Conservation (phyloP, 2,797 vertebrate species). For the Anguilla megastoma region DNA sequence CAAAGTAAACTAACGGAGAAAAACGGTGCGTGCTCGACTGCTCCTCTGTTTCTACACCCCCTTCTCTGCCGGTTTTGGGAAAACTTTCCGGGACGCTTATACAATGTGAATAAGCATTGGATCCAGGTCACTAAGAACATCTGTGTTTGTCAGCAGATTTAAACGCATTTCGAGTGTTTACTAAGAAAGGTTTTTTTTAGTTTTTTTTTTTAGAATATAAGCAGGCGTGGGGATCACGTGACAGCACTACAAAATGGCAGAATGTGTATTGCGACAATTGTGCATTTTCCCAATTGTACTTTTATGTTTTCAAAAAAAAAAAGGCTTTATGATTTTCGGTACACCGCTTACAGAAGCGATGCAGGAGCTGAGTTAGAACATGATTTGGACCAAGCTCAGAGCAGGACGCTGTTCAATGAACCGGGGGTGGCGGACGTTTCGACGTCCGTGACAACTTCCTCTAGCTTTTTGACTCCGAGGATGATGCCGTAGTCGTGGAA, state of each 20-base stretch:
- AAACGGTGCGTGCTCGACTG: not conserved
- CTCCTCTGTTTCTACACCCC: not conserved
- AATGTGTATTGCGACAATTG: not conserved
- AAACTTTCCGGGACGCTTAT: not conserved
- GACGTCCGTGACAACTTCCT: no score
- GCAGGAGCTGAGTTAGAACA: not conserved
- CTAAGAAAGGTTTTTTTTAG: not conserved
- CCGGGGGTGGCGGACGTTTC: no score
- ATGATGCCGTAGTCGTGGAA: no score
- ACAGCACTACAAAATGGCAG: not conserved
- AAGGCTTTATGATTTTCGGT: not conserved
- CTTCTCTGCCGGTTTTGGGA: not conserved
- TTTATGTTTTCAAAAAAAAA: slow-evolving; percentile 17
- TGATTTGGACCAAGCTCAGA: no score
- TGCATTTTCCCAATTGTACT: not conserved
- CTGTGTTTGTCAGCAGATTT: not conserved
- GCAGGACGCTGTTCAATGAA: no score
- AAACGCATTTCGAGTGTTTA: not conserved
- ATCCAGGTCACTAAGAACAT: not conserved
- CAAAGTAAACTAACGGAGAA: not conserved
- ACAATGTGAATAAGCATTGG: not conserved
- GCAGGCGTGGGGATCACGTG: not conserved
- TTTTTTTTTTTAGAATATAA: not conserved
- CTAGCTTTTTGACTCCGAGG: no score
- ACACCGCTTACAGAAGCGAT: not conserved